Evolutionary conservation across 64 coral and sea anemone genomes (phyloP), one percentile per base, ranked within the genome.

Genomic region (Anthopleura sola): DNA sequence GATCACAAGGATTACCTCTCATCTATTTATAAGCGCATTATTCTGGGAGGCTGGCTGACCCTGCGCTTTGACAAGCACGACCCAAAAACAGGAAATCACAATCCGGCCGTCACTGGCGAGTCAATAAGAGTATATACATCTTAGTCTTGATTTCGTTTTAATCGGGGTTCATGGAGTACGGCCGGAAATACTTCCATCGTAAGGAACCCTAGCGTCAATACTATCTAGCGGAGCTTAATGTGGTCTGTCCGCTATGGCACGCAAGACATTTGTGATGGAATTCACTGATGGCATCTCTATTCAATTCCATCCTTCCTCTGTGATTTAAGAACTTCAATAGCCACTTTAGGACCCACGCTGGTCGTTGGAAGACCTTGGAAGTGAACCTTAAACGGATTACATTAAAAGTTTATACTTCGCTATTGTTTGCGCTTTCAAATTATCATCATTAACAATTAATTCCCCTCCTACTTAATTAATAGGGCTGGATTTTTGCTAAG

Each of bases 131-230:
- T 31, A 36, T 83, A 56, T 83, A 47, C 44, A 47, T 56, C 24
- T 49, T 37, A 37, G 57, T 83, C 5, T 37, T 56, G 82, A 83
- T 83, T 55, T 83, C 18, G 39, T 83, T 54, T 83, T 83, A 60
- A 83, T 83, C 82, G 34, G 29, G 55, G 17, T 60, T 71, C 23
- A 83, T 60, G 49, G 47, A 56, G 50, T 17, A 60, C 32, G 46
- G 19, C 82, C 82, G 82, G 82, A 83, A 83, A 83, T 83, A 60
- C 55, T 60, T 83, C 36, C 76, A 79, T 79, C 76, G 76, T 79
- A 79, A 37, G 21, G 76, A 79, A 21, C 14, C 36, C 44, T 38
- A 24, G 66, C 44, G 76, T 79, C 76, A 79, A 44, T 79, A 71
- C 37, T 47, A 38, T 9, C 38, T 77, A 23, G 37, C 9, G 5